Base-by-base conservation (phyloP, 2,113 vertebrate species). In the Turdus rufiventris region DNA sequence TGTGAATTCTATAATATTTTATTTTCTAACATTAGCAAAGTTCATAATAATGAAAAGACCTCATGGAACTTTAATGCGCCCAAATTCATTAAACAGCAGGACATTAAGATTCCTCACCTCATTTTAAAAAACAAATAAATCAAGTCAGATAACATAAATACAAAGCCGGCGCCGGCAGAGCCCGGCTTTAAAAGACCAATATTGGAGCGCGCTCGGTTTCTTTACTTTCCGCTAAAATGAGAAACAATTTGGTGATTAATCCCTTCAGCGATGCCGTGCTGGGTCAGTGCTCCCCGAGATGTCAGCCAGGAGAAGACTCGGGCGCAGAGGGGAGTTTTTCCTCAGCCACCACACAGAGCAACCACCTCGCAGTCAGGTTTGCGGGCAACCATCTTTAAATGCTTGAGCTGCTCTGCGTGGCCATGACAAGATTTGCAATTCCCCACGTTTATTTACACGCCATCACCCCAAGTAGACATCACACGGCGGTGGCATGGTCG, bases 401-500 rank as follows among this genome's bases (percentile, higher is more conserved):
- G 98, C 98, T 98, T 98, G 98, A 99, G 98, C 98, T 98, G 98
- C 85, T 98, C 98, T 90, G 97, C 75, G 96, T 95, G 97, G 98
- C 98, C 98, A 98, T 97, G 98, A 98, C 98, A 97, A 98, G 98
- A 98, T 98, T 98, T 98, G 98, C 98, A 98, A 98, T 98, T 98
- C 98, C 94, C 98, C 98, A 96, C 97, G 97, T 98, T 99, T 99
- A 98, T 99, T 99, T 99, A 99, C 99, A 99, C 98, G 88, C 98
- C 99, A 98, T 99, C 99, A 94, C 98, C 98, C 98, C 98, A 98
- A 98, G 97, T 99, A 98, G 98, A 97, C 98, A 98, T 99, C 98
- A 99, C 95, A 97, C 98, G 97, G 97, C 95, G 96, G 98, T 88
- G 97, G 98, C 97, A 89, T 98, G 98, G 98, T 98, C 96, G 96